phyloP scores from a whole-genome alignment of 2,797 vertebrate genomes.

The Tamandua tetradactyla region DNA sequence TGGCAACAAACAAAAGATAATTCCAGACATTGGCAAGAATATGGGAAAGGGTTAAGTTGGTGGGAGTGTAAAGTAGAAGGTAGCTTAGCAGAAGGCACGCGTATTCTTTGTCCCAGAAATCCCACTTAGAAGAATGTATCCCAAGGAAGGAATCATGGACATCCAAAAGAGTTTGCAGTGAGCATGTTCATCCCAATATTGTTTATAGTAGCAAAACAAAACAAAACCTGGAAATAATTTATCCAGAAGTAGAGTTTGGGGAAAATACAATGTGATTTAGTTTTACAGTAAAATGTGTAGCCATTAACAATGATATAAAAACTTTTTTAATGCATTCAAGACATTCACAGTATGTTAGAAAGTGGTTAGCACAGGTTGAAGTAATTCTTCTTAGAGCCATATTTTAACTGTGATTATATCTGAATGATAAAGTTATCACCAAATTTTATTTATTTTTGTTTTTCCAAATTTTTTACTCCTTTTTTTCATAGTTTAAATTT shows the following conservation, averaged over 20 bases:
- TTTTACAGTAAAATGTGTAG: constrained; percentile 29
- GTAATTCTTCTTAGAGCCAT: not conserved
- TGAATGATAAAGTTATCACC: not conserved
- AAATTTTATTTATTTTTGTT: not conserved
- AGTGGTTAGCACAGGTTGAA: constrained; percentile 7
- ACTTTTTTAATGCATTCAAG: not conserved
- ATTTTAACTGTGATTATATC: not conserved
- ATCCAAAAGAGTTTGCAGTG: not conserved
- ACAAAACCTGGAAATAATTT: not conserved
- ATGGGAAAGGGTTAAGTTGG: not conserved
- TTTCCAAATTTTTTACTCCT: not conserved
- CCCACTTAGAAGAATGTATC: constrained; percentile 3
- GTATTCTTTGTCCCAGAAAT: not conserved
- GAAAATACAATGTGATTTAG: constrained; percentile 16
- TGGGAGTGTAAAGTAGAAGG: not conserved
- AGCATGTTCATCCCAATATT: not conserved
- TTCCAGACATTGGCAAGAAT: not conserved
- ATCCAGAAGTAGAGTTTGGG: not conserved
- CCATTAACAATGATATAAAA: not conserved
- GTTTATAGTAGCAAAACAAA: not conserved
- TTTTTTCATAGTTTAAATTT: not conserved
- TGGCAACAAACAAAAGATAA: not conserved
- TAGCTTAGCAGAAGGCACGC: not conserved
- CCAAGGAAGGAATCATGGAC: constrained; percentile 10
- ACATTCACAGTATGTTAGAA: constrained; percentile 4